phyloP scores from a whole-genome alignment of 2,888 invertebrate genomes.

The Drosophila aldrichi region DNA sequence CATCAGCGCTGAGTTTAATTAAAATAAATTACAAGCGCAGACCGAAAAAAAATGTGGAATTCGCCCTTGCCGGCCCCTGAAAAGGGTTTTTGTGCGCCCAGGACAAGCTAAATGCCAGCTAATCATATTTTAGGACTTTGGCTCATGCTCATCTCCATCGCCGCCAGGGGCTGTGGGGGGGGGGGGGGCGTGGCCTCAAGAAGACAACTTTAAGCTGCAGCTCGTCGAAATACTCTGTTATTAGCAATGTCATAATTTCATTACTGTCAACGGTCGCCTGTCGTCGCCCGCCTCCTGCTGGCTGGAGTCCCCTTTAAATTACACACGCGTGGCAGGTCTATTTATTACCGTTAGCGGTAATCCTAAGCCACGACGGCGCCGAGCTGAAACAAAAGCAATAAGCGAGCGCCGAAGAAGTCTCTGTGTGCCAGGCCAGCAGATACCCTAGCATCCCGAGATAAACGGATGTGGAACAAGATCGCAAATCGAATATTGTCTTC shows the following conservation, averaged over 20 bases:
- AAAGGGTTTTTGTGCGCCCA: slow-evolving; percentile 61
- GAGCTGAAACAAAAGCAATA: slow-evolving; percentile 64
- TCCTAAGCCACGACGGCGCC: slow-evolving; percentile 65
- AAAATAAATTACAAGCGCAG: slow-evolving; percentile 75
- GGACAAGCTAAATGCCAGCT: slow-evolving; percentile 69
- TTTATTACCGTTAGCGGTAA: slow-evolving; percentile 79
- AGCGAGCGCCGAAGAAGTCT: slow-evolving; percentile 21
- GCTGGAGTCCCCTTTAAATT: slow-evolving; percentile 60
- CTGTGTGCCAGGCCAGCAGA: background rate
- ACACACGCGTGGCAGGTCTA: slow-evolving; percentile 77
- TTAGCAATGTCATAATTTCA: slow-evolving; percentile 81
- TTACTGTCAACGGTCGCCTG: slow-evolving; percentile 76
- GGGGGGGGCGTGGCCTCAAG: slow-evolving; percentile 21
- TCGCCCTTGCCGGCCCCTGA: slow-evolving; percentile 25
- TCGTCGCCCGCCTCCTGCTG: slow-evolving; percentile 27
- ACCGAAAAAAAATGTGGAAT: slow-evolving; percentile 38
- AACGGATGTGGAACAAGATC: no score
- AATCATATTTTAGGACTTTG: slow-evolving; percentile 71
- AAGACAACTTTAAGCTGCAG: slow-evolving; percentile 58
- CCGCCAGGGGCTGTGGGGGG: background rate
- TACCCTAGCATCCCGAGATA: slow-evolving; percentile 35
- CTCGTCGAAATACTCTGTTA: slow-evolving; percentile 66
- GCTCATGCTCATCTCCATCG: slow-evolving; percentile 13
- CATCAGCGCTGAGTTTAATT: slow-evolving; percentile 78
- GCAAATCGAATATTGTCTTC: background rate